Evolutionary conservation across 2,888 invertebrate genomes (phyloP), one percentile per base, ranked within the genome.

Genomic region (Rosalia funebris): DNA sequence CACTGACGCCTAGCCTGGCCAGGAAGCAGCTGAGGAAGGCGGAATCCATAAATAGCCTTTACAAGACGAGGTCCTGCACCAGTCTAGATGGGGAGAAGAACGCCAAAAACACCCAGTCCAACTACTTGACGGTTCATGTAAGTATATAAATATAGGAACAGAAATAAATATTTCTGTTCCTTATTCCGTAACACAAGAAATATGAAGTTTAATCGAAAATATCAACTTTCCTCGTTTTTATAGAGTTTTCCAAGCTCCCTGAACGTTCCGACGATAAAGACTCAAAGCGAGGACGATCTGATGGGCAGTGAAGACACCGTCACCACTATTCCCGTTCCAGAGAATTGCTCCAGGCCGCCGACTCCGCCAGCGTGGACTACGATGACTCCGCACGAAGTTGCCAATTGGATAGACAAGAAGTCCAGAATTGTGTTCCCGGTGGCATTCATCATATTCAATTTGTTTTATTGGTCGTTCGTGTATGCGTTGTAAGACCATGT

Each of bases 351-450:
- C 14, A 53, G 57, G 20, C 57, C 53, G 44, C 56, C 63, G 31
- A 56, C 81, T 77, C 2, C 82, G 9, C 84, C 82, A 56, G 81
- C 82, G 17, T 90, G 91, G 88, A 92, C 92, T 45, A 92, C 92
- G 10, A 91, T 93, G 89, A 93, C 93, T 1, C 93, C 94, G 0
- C 93, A 93, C 73, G 91, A 94, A 80, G 92, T 94, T 57, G 91
- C 94, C 65, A 90, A 89, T 52, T 94, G 93, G 92, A 93, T 94
- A 67, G 94, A 94, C 82, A 89, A 86, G 55, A 83, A 93, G 55
- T 91, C 93, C 17, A 85, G 94, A 50, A 82, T 92, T 32, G 84
- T 91, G 1, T 94, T 94, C 79, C 94, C 94, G 0, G 79, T 89
- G 1, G 84, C 90, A 7, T 94, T 94, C 77, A 74, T 93, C 11